Percentiles rank a stretch among this genome's conserved stretches.
These are phyloP conservation scores for Myotis pilosus DNA, from an alignment of 2,797 vertebrate genomes.

Conservation along the genomic window DNA sequence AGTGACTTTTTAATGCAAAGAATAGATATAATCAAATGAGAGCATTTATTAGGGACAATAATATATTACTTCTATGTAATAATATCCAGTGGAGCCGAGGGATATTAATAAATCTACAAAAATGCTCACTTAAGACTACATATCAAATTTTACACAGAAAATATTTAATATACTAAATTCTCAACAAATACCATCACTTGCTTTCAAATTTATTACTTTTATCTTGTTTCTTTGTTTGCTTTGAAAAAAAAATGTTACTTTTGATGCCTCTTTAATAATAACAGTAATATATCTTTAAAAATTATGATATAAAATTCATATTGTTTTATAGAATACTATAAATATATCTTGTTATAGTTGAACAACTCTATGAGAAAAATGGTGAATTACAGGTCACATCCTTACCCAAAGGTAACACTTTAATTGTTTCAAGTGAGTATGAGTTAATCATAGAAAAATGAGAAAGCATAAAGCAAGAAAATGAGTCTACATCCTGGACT, in stretches of 20 bases:
- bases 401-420: not conserved
- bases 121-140: not conserved
- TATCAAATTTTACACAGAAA: not conserved
- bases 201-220: not conserved
- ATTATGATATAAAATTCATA: not conserved
- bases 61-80: not conserved
- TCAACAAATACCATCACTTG: not conserved
- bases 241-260: not conserved
- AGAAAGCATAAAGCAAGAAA: not conserved
- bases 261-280: not conserved
- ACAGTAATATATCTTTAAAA: not conserved
- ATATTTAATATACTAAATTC: not conserved
- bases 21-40: not conserved
- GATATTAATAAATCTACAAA: not conserved
- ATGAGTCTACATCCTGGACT: not conserved
- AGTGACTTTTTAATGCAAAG: not conserved
- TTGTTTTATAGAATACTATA: not conserved
- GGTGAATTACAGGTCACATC: not conserved
- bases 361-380: not conserved
- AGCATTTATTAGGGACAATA: not conserved
- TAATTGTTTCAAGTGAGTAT: not conserved
- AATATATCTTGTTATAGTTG: not conserved
- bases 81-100: not conserved
- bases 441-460: not conserved
- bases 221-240: not conserved